phyloP scores from a whole-genome alignment of 2,888 invertebrate species.

The Cephonodes hylas region DNA sequence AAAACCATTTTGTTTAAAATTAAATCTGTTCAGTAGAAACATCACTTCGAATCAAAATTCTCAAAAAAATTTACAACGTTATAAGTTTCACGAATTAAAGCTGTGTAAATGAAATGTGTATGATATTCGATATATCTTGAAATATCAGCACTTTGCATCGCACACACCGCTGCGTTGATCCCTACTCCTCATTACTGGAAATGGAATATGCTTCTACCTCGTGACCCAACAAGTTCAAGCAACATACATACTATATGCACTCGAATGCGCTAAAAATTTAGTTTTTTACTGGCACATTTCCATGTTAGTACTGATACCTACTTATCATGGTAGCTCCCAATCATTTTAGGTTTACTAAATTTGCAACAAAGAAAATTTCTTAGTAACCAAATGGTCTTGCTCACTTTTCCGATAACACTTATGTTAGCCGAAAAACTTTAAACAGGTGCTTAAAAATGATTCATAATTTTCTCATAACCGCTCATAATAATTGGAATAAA shows the following conservation, averaged over 20 bases:
- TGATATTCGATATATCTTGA: neutral
- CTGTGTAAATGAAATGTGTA: neutral
- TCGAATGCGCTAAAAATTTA: neutral
- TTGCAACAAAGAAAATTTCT: too few species aligned
- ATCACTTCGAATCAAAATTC: too few species aligned
- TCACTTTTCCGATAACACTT: neutral
- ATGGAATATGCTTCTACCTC: neutral
- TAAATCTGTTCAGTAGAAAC: too few species aligned
- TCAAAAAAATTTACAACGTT: too few species aligned
- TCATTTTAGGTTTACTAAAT: too few species aligned
- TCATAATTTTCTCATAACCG: neutral
- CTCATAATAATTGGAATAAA: neutral
- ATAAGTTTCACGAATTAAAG: too few species aligned
- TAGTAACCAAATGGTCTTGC: neutral
- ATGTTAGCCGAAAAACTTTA: neutral
- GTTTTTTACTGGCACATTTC: too few species aligned
- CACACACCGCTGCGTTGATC: neutral
- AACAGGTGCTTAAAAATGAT: neutral
- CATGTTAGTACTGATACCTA: too few species aligned
- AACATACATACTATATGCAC: too few species aligned
- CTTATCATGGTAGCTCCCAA: too few species aligned
- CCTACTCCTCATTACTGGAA: neutral
- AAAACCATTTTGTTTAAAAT: too few species aligned
- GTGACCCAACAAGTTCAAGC: neutral
- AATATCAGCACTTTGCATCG: neutral